phyloP scores from a whole-genome alignment of 2,888 invertebrate genomes.

The Acleris literana region DNA sequence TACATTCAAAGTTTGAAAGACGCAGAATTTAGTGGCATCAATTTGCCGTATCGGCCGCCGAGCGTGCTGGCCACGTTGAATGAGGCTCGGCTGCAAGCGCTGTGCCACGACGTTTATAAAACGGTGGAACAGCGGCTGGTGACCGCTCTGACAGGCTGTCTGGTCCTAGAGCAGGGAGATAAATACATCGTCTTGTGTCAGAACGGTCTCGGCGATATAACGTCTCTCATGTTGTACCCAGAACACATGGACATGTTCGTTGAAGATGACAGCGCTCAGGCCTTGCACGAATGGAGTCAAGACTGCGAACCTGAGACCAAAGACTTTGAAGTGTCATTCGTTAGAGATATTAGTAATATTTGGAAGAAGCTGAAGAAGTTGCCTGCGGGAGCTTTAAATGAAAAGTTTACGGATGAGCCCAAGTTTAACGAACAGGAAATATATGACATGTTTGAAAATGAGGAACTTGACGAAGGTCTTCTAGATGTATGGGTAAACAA shows the following conservation, averaged over 20 bases:
- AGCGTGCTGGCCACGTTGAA: constrained; percentile 59
- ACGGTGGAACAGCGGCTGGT: constrained; percentile 62
- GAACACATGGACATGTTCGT: constrained; percentile 59
- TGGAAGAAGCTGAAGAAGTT: constrained; percentile 61
- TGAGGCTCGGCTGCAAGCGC: constrained; percentile 56
- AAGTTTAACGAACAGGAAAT: constrained; percentile 65
- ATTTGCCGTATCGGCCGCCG: constrained; percentile 69
- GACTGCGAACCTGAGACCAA: constrained; percentile 50
- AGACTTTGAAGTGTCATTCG: constrained; percentile 57
- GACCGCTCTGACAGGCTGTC: constrained; percentile 61
- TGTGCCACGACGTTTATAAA: constrained; percentile 62
- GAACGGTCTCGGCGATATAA: constrained; percentile 74
- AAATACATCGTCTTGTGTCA: constrained; percentile 63
- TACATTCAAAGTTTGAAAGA: constrained; percentile 54
- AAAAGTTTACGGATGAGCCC: constrained; percentile 35
- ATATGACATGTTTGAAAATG: constrained; percentile 57
- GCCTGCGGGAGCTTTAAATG: constrained; percentile 53
- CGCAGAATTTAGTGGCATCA: constrained; percentile 51
- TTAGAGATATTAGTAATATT: constrained; percentile 55
- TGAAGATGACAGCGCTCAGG: constrained; percentile 59
- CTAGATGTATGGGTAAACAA: constrained; percentile 62
- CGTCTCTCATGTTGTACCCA: constrained; percentile 62
- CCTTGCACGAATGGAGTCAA: constrained; percentile 65
- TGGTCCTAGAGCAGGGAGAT: constrained; percentile 57
- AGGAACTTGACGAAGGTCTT: constrained; percentile 63